Evolutionary conservation across 2,888 invertebrate genomes (phyloP), one percentile per base, ranked within the genome.

Genomic region (Urechis unicinctus): DNA sequence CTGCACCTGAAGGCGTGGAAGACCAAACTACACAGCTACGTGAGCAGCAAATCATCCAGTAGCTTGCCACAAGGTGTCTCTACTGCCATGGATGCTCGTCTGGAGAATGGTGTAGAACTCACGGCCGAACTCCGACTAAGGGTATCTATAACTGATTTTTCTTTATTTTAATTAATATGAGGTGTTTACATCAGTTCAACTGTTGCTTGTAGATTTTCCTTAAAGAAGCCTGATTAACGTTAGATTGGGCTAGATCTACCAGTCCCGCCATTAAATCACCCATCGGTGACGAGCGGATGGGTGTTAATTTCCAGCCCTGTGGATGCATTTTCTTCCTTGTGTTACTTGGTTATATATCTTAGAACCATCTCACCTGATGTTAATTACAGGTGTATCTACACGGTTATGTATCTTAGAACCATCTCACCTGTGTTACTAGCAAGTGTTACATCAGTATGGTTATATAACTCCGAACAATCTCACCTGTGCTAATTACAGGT

Each of bases 61-160:
- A 51, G 59, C 3, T 56, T 60, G 21, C 61, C 62, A 21, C 71
- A 69, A 29, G 73, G 72, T 24, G 68, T 78, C 47, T 78, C 78
- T 13, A 83, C 85, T 62, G 87, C 88, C 2, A 81, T 88, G 73
- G 89, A 89, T 77, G 83, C 86, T 13, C 84, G 93, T 46, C 79
- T 91, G 43, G 90, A 91, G 71, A 84, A 84, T 62, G 89, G 89
- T 0, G 85, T 91, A 13, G 88, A 89, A 66, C 84, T 86, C 36
- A 83, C 84, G 53, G 85, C 89, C 21, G 91, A 91, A 75, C 85
- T 89, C 24, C 82, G 85, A 45, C 80, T 88, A 22, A 83, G 88
- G 65, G 72, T 71, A 43, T n/a, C n/a, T n/a, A n/a, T n/a, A n/a
- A 42, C 26, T 9, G 31, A 22, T 26, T 29, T 31, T 4, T 17